These are phyloP conservation scores for Molossus molossus DNA, from an alignment of 2,797 vertebrate genomes.

Conservation along the genomic window DNA sequence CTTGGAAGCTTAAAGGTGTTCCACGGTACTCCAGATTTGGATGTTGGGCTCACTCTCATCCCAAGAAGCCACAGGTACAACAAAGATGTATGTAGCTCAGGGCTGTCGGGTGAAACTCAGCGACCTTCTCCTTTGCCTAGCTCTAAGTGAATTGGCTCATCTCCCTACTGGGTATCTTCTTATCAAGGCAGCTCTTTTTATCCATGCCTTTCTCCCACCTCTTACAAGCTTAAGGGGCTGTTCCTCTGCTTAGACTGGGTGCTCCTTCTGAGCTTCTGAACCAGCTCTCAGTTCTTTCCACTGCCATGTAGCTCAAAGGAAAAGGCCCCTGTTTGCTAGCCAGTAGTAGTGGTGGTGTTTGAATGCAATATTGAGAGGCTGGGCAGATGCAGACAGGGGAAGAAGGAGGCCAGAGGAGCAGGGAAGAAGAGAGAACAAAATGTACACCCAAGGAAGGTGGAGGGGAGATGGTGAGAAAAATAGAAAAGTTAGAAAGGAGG, in stretches of 20 bases:
- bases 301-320: not conserved
- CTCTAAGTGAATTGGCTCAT: not conserved
- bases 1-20: not conserved
- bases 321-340: not conserved
- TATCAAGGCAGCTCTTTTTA: not conserved
- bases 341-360: not conserved
- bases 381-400: not conserved
- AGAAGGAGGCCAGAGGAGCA: not conserved
- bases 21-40: not conserved
- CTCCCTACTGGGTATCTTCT: not conserved
- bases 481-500: not conserved
- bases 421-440: not conserved
- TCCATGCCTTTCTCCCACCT: not conserved
- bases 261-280: conserved; percentile 49
- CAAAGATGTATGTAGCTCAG: not conserved
- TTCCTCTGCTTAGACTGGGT: not conserved
- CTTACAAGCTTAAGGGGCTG: not conserved
- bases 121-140: not conserved
- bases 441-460: not conserved
- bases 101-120: not conserved
- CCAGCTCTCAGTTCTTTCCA: not conserved
- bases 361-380: not conserved
- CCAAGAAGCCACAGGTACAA: not conserved
- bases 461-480: not conserved
- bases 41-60: not conserved